phyloP scores from a whole-genome alignment of 2,888 invertebrate genomes.

The Acrobasis repandana region DNA sequence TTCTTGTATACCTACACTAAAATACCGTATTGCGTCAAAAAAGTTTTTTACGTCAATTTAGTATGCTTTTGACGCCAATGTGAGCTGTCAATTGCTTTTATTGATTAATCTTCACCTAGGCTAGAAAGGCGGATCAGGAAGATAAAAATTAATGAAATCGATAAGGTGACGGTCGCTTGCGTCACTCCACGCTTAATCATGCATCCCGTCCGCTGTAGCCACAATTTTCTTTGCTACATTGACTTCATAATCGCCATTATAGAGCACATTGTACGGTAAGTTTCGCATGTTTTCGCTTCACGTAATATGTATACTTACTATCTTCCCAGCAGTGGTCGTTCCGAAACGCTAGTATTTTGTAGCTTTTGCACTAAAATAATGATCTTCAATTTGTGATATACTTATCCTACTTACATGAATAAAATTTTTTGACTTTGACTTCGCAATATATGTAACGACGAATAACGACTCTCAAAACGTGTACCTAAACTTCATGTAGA shows the following conservation, averaged over 20 bases:
- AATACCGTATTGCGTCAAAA: too few species aligned
- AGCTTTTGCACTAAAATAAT: too few species aligned
- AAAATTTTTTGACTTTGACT: too few species aligned
- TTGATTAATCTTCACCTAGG: slow-evolving; percentile 24
- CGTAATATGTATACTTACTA: slow-evolving; percentile 7
- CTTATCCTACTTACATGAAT: too few species aligned
- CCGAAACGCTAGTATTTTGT: too few species aligned
- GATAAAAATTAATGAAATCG: slow-evolving; percentile 73
- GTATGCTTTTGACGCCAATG: slow-evolving; percentile 9
- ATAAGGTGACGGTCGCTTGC: slow-evolving; percentile 62
- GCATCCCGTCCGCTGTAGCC: slow-evolving; percentile 43
- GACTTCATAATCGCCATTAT: slow-evolving; percentile 10
- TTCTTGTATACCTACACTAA: too few species aligned
- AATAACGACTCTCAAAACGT: too few species aligned
- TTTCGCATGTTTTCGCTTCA: slow-evolving; percentile 9
- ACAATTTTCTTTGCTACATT: slow-evolving; percentile 12
- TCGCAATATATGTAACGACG: too few species aligned
- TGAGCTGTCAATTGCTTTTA: slow-evolving; percentile 16
- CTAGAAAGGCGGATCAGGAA: slow-evolving; percentile 35
- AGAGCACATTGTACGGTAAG: slow-evolving; percentile 10
- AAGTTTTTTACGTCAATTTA: too few species aligned
- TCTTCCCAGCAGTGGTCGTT: too few species aligned
- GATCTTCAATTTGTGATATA: too few species aligned
- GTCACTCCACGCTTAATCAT: slow-evolving; percentile 68
- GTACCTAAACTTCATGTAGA: too few species aligned